Evolutionary conservation across 2,888 invertebrate genomes (phyloP).

Genomic region (Sinodicranocentrus sp.): DNA sequence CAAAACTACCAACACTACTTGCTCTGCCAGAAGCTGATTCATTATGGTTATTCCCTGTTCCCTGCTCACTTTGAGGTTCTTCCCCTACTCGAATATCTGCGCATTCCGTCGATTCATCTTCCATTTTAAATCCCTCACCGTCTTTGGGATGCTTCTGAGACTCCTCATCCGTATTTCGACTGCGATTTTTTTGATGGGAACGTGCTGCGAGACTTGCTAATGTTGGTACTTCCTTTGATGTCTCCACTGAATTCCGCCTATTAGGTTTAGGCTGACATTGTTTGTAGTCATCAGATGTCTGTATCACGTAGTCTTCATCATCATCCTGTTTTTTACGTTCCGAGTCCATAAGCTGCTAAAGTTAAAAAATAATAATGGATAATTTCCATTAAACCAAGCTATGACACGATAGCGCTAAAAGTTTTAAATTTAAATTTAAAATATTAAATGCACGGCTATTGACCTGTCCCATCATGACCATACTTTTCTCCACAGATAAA

Average conservation of each 20-base stretch:
- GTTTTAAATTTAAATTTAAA: not conserved
- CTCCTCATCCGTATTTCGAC: not conserved
- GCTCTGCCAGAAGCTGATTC: conserved; percentile 30
- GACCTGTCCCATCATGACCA: conserved; percentile 62
- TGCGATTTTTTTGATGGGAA: conserved; percentile 1
- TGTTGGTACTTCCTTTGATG: conserved; percentile 25
- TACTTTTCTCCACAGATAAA: conserved; percentile 36
- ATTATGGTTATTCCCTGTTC: not conserved
- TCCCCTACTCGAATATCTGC: not conserved
- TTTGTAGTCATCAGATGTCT: not conserved
- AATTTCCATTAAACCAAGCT: not conserved
- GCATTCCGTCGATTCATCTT: not conserved
- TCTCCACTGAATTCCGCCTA: not conserved
- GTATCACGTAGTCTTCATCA: conserved; percentile 32
- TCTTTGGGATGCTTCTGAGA: not conserved
- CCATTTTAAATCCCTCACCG: not conserved
- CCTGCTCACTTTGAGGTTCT: not conserved
- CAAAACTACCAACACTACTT: conserved; percentile 34
- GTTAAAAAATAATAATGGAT: not conserved
- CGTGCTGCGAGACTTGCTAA: conserved; percentile 17
- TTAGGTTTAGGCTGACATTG: conserved; percentile 5
- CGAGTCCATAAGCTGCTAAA: conserved; percentile 57
- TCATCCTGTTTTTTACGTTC: conserved; percentile 55
- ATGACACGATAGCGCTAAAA: not conserved
- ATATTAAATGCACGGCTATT: conserved; percentile 21